Base-by-base conservation (phyloP, 2,113 vertebrate species). In the Morone chrysops region DNA sequence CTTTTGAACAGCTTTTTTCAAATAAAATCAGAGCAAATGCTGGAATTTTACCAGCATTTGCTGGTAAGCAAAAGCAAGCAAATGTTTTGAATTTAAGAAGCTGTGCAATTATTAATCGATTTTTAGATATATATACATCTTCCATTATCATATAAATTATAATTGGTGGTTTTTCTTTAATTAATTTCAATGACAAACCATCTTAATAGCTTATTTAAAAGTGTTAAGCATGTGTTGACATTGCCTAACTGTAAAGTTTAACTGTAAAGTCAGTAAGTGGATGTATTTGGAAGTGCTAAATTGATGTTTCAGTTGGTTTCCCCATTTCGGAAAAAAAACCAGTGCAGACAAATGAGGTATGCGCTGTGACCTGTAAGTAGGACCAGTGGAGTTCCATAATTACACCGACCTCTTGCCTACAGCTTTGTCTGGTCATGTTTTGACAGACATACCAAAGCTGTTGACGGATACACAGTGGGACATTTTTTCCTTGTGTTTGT, bases 371-470 rank as follows among this genome's bases (percentile, higher is more conserved):
- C 89, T 92, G 90, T 53, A 53, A 6, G 60, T 16, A 75, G 60
- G 74, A 79, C 86, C 59, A 68, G 6, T 40, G 83, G 53, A 80
- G 84, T 36, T 72, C 70, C 48, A 31, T 85, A 86, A 89, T 90
- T 77, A 81, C 62, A 38, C 80, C 76, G 80, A 80, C 76, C 74
- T 90, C 76, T 86, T 1, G 83, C 88, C 91, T 63, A 22, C 82
- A 86, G 88, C 90, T 53, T 57, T 50, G 80, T 90, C 86, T 91
- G 90, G 63, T 90, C 82, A 41, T 89, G 91, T 92, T 91, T 90
- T 91, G 91, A 91, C 89, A 93, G 90, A 87, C 81, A 90, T 86
- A 87, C 90, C 85, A 80, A 53, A 85, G 85, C 76, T 82, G 87
- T 61, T 90, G 82, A 91, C 62, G 59, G 88, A 92, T 80, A 71